Base-by-base conservation (phyloP, 2,888 invertebrate species). In the Zhuqinia jingwanae region DNA sequence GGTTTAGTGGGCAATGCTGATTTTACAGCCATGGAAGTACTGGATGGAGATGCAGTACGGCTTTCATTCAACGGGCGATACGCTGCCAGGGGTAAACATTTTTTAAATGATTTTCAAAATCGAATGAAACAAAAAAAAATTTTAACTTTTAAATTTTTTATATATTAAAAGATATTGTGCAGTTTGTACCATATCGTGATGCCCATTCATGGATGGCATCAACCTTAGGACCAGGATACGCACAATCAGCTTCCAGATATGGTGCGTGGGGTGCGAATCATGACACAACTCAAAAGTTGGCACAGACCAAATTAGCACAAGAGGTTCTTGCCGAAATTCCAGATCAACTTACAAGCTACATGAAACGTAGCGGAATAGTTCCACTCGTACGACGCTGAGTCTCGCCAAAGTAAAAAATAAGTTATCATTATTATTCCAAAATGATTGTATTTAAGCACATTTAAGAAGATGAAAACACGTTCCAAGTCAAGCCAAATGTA, bases 311-410 rank as follows among this genome's bases (percentile, higher is more conserved):
- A 70, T 68, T 90, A 30, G 90, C 90, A 20, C 89, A 90, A 79
- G 91, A 91, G 73, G 94, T 94, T n/a, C 91, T 94, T 56, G 94
- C 94, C 8, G 94, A 94, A 91, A 93, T 94, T 15, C 94, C 94
- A 0, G 92, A 93, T 53, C 94, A 94, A 89, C 91, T 93, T 68
- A 88, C 93, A 10, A 90, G 92, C 8, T 93, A 92, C 89, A 94
- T 94, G 94, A 93, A 93, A 89, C 91, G 92, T 20, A 92, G 92
- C 75, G 92, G 92, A 53, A 92, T 94, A 82, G 92, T 92, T 88
- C 94, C 94, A 92, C 92, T 11, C 93, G 93, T 8, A 92, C 92
- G n/a, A n/a, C n/a, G n/a, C n/a, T n/a, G n/a, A 53, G 89, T 85
- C 2, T 73, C 87, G 1, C 80, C 89, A 42, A 78, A 73, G 6